These are phyloP conservation scores for Puffinus mauretanicus DNA, from an alignment of 2,113 vertebrate species.

Conservation along the genomic window DNA sequence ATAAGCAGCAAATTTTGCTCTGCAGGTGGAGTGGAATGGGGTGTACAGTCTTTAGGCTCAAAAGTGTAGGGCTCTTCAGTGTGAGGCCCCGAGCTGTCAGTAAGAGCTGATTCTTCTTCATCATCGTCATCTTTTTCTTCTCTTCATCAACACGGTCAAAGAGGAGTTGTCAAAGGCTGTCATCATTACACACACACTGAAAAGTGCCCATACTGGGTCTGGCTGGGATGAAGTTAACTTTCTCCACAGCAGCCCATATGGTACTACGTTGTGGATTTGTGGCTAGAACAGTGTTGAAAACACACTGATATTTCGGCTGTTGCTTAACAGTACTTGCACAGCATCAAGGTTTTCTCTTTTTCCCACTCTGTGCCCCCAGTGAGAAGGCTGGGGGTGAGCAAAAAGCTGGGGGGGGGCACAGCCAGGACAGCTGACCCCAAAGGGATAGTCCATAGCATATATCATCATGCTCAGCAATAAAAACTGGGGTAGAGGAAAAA, in stretches of 20 bases:
- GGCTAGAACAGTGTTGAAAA: not conserved
- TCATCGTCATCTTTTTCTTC: not conserved
- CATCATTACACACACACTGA: not conserved
- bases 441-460: too few species aligned
- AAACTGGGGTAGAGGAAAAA: not conserved
- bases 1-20: not conserved
- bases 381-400: fast-evolving
- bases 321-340: not conserved
- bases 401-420: not conserved
- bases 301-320: not conserved
- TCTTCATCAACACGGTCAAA: not conserved
- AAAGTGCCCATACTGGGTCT: not conserved
- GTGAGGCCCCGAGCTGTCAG: not conserved
- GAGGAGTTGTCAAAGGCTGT: not conserved
- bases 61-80: not conserved
- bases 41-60: not conserved
- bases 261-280: not conserved
- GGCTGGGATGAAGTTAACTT: not conserved
- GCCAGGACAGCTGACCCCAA: not conserved
- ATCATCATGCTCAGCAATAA: not conserved
- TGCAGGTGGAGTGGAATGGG: not conserved
- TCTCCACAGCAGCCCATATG: not conserved
- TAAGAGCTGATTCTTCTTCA: not conserved
- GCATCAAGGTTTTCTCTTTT: not conserved
- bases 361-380: fast-evolving